Base-by-base conservation (phyloP, 2,888 invertebrate species). In the Sarcophaga carnaria region DNA sequence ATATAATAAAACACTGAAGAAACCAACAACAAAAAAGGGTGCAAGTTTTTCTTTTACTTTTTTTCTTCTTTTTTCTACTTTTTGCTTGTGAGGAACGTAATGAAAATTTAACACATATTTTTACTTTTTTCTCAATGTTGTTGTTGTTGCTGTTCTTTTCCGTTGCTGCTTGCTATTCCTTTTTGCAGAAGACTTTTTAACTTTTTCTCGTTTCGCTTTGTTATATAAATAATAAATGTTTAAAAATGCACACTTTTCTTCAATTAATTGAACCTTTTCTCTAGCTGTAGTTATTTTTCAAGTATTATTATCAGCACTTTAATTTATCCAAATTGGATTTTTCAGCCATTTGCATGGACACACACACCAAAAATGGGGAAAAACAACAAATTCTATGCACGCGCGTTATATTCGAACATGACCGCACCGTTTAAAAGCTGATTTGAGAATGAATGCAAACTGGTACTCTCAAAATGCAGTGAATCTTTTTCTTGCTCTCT, bases 371-470 rank as follows among this genome's bases (percentile, higher is more conserved):
- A 17, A 54, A 54, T 5, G 17, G 17, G 12, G n/a, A 59, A 77
- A 71, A 60, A 74, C 62, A 64, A 70, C 14, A 70, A 74, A 62
- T 12, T 71, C 37, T 80, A 49, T 71, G 66, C 80, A 86, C 85
- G 64, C 80, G 76, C 84, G 80, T 60, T 4, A 37, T 12, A 3
- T 45, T 20, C 0, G 17, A 25, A 79, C 76, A 77, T 54, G 22
- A 79, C 88, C 79, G 83, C 12, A 81, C 83, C 83, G 78, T 60
- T 63, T 79, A 45, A 86, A 81, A 75, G 74, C 79, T 86, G 78
- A 81, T 71, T 75, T 71, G 78, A 85, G 85, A 88, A 83, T 86
- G 83, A 83, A 79, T 86, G 79, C 79, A 79, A 86, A 82, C 82
- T 80, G 70, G 70, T 80, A 8, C 80, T 85, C 84, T n/a, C 70